Percentiles rank a stretch among this genome's conserved stretches.
phyloP scores from a whole-genome alignment of 2,888 invertebrate genomes.

The Ypsolopha scabrella region DNA sequence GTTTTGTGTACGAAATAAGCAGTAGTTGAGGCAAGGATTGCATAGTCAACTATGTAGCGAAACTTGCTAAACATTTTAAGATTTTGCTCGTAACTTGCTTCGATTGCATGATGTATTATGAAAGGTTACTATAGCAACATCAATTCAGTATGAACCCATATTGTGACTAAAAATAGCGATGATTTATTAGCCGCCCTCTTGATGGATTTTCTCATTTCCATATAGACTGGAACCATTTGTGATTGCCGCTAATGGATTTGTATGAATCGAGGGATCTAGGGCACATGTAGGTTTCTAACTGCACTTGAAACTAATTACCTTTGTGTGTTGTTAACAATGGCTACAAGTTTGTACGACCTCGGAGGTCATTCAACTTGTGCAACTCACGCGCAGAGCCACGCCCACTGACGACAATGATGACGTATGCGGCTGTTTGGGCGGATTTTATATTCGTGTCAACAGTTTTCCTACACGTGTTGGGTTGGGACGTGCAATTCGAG shows the following conservation, averaged over 20 bases:
- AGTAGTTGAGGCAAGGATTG: too few relatives aligned
- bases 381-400: constrained; percentile 20
- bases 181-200: background rate
- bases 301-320: background rate
- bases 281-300: background rate
- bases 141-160: background rate
- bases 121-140: background rate
- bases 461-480: background rate
- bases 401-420: constrained; percentile 7
- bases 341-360: background rate
- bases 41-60: too few relatives aligned
- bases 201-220: background rate
- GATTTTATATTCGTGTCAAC: too few relatives aligned
- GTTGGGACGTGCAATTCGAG: too few relatives aligned
- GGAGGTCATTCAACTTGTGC: constrained; percentile 16
- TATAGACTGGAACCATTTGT: background rate
- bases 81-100: background rate
- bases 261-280: background rate
- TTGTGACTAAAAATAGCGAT: background rate
- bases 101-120: background rate
- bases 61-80: too few relatives aligned
- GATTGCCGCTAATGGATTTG: background rate
- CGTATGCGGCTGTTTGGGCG: background rate
- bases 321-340: background rate
- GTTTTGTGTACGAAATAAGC: too few relatives aligned